These are phyloP conservation scores for Lophius americanus DNA, from an alignment of 2,797 vertebrate species.

Conservation along the genomic window DNA sequence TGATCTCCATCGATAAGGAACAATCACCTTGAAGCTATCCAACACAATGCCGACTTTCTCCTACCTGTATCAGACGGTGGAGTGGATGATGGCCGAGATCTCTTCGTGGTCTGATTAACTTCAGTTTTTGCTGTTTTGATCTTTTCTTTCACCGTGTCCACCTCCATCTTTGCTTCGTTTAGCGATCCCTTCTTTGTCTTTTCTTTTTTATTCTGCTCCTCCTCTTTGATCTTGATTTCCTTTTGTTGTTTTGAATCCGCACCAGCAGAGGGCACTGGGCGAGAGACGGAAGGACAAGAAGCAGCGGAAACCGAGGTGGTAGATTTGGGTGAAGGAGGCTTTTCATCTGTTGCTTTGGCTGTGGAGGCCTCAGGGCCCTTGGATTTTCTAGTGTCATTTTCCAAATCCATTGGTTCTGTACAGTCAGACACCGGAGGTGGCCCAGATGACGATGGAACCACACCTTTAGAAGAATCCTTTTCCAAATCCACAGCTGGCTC, in stretches of 20 bases:
- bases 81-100: constrained; percentile 69
- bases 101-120: constrained; percentile 37
- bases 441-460: constrained; percentile 32
- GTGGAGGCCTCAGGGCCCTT: constrained; percentile 33
- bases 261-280: constrained; percentile 35
- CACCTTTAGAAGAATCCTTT: constrained; percentile 50
- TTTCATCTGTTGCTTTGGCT: constrained; percentile 48
- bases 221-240: constrained; percentile 43
- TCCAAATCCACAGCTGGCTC: constrained; percentile 39
- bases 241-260: constrained; percentile 29
- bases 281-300: constrained; percentile 40
- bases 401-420: constrained; percentile 65
- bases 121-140: constrained; percentile 60
- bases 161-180: constrained; percentile 68
- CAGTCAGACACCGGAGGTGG: constrained; percentile 34
- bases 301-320: constrained; percentile 32
- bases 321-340: constrained; percentile 46
- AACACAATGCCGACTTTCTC: constrained; percentile 1
- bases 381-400: constrained; percentile 49
- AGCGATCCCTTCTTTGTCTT: constrained; percentile 41
- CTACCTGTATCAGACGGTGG: constrained; percentile 75
- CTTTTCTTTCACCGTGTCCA: constrained; percentile 61
- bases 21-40: neutral
- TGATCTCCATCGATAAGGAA: neutral
- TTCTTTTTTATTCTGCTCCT: constrained; percentile 66